Percentiles rank a stretch among this genome's conserved stretches.
phyloP scores from a whole-genome alignment of 1,140 invertebrate genomes.

The Atta cephalotes region DNA sequence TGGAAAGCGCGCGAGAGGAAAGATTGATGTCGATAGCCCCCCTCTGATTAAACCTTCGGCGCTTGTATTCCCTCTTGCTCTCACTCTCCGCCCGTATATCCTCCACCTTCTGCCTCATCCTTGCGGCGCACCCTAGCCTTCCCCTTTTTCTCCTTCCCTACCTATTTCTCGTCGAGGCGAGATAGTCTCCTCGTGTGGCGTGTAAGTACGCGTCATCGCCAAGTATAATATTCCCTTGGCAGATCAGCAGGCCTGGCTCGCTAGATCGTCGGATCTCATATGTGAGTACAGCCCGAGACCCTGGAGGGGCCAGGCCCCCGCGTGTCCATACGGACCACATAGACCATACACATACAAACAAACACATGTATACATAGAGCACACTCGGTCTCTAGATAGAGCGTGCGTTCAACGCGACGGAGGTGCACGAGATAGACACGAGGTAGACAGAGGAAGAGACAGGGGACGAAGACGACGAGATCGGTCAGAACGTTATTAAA shows the following conservation, averaged over 20 bases:
- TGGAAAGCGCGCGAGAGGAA: slow-evolving; percentile 56
- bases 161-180: slow-evolving; percentile 66
- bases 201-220: slow-evolving; percentile 84
- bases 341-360: neutral
- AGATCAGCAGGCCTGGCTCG: slow-evolving; percentile 61
- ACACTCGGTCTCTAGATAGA: slow-evolving; percentile 44
- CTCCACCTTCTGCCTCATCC: slow-evolving; percentile 47
- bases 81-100: slow-evolving; percentile 41
- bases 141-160: slow-evolving; percentile 34
- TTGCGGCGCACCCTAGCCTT: slow-evolving; percentile 28
- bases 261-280: slow-evolving; percentile 66
- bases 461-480: slow-evolving; percentile 1
- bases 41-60: slow-evolving; percentile 76
- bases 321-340: slow-evolving; percentile 24
- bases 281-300: slow-evolving; percentile 70
- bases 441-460: neutral
- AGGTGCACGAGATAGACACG: slow-evolving; percentile 28
- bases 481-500: slow-evolving; percentile 50
- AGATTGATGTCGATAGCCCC: slow-evolving; percentile 66
- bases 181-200: slow-evolving; percentile 76
- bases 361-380: no score
- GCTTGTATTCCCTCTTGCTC: slow-evolving; percentile 66
- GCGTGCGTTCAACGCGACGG: slow-evolving; percentile 44
- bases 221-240: slow-evolving; percentile 82
- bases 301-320: slow-evolving; percentile 65